phyloP scores from a whole-genome alignment of 2,797 vertebrate genomes.

The Chelon labrosus region DNA sequence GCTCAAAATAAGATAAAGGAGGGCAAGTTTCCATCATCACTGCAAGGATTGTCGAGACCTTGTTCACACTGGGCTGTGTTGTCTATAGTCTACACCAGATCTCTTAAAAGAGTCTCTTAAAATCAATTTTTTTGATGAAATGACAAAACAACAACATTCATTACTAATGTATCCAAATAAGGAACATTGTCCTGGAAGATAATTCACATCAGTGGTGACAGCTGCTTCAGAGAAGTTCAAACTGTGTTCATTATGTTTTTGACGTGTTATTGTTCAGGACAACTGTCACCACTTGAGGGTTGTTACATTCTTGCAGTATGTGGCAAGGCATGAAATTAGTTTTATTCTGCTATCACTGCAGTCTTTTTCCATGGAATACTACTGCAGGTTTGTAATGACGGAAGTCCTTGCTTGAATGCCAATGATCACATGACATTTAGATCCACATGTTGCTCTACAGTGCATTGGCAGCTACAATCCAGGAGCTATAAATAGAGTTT shows the following conservation, averaged over 20 bases:
- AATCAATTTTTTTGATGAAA: constrained; percentile 35
- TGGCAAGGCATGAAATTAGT: constrained; percentile 29
- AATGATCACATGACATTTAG: constrained; percentile 38
- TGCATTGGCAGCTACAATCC: constrained; percentile 58
- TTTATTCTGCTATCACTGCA: constrained; percentile 43
- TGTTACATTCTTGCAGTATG: constrained; percentile 40
- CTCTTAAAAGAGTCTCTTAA: constrained; percentile 54
- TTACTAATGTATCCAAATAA: constrained; percentile 36
- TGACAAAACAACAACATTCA: constrained; percentile 42
- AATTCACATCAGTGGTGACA: constrained; percentile 47
- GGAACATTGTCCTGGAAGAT: constrained; percentile 58
- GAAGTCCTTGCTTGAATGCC: constrained; percentile 57
- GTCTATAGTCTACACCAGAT: constrained; percentile 39
- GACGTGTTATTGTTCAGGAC: constrained; percentile 29
- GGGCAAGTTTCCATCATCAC: constrained; percentile 42
- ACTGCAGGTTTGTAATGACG: constrained; percentile 37
- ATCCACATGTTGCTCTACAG: constrained; percentile 33
- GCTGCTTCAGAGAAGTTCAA: constrained; percentile 36
- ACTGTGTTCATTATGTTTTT: constrained; percentile 23
- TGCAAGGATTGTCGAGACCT: constrained; percentile 58
- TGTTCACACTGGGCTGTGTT: constrained; percentile 24
- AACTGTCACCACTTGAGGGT: constrained; percentile 42
- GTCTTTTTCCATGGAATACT: constrained; percentile 44
- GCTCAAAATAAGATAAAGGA: constrained; percentile 36
- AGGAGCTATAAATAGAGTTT: constrained; percentile 51